A percentile compares a stretch with the other conserved stretches of the same genome.
phyloP scores from a whole-genome alignment of 2,888 invertebrate species.

The Globia sparganii region DNA sequence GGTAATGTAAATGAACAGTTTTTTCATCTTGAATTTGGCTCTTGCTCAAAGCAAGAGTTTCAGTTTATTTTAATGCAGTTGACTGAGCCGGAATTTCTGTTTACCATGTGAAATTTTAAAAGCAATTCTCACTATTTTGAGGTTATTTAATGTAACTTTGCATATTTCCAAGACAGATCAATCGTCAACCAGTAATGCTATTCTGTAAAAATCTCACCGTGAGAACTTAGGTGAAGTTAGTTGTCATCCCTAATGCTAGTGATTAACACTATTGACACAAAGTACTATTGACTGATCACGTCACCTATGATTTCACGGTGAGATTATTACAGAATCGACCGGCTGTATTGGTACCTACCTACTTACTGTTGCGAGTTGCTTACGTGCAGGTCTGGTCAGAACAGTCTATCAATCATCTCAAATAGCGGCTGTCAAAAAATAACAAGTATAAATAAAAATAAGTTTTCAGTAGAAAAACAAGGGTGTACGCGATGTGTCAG shows the following conservation, averaged over 20 bases:
- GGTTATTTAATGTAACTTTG: neutral
- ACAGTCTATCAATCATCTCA: neutral
- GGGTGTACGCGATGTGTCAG: constrained; percentile 62
- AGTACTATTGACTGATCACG: too few relatives aligned
- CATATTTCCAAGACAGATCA: neutral
- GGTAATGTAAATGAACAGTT: constrained; percentile 44
- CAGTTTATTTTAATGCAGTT: constrained; percentile 4
- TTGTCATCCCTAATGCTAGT: too few relatives aligned
- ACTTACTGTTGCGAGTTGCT: too few relatives aligned
- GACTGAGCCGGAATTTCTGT: too few relatives aligned
- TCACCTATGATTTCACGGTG: too few relatives aligned
- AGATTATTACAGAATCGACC: too few relatives aligned
- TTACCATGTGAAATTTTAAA: neutral
- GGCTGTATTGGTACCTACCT: too few relatives aligned
- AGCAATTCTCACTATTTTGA: neutral
- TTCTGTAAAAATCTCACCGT: too few relatives aligned
- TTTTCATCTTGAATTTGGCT: constrained; percentile 28
- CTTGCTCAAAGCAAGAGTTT: neutral
- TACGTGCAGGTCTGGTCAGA: neutral
- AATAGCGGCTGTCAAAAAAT: constrained; percentile 41
- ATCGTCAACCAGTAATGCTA: neutral
- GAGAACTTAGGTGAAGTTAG: too few relatives aligned
- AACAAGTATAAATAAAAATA: constrained; percentile 62
- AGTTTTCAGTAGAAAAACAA: constrained; percentile 63
- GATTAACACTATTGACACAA: too few relatives aligned